Base-by-base conservation (phyloP, 2,113 vertebrate genomes). In the Grallaria varia region DNA sequence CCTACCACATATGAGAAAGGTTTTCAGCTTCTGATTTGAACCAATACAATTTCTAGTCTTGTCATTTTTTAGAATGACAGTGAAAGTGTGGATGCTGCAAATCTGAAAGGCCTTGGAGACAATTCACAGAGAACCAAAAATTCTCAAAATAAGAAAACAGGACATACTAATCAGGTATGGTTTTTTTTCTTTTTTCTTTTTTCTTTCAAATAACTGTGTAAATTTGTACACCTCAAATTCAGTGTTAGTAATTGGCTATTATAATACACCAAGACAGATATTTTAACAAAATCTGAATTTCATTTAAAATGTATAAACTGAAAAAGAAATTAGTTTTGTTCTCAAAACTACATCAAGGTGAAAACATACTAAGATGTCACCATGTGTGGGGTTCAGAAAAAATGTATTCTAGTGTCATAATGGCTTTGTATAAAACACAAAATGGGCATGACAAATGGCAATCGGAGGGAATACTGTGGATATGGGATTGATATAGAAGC, bases 121-220 rank as follows among this genome's bases (percentile, higher is more conserved):
- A 53, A 30, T 52, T 75, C 52, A 1, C 18, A 93, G 30, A 73
- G 74, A 77, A 90, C 31, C 5, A 91, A 93, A 72, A 89, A 22
- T 47, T 75, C 33, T n/a, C 91, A 92, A 82, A 93, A 40, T 20
- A 53, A 56, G 31, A 80, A 90, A 24, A 39, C 10, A 5, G 31
- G 44, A 28, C 72, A 50, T 12, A 20, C 16, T 78, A 40, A 59
- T 19, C 89, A 97, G 95, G 97, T 98, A 95, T 9, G 84, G 6
- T 2, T 8, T 23, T 4, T 3, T 33, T 12, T 8, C 14, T 11
- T 49, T 39, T 35, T 74, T 39, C 33, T 74, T 40, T 66, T 66
- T 39, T 2, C 11, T 71, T 50, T 44, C 3, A 6, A 53, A 64
- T 39, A 86, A 37, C 2, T 16, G 33, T n/a, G 15, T 72, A 85